These are phyloP conservation scores for Dryobota labecula DNA, from an alignment of 2,888 invertebrate species.

Conservation along the genomic window DNA sequence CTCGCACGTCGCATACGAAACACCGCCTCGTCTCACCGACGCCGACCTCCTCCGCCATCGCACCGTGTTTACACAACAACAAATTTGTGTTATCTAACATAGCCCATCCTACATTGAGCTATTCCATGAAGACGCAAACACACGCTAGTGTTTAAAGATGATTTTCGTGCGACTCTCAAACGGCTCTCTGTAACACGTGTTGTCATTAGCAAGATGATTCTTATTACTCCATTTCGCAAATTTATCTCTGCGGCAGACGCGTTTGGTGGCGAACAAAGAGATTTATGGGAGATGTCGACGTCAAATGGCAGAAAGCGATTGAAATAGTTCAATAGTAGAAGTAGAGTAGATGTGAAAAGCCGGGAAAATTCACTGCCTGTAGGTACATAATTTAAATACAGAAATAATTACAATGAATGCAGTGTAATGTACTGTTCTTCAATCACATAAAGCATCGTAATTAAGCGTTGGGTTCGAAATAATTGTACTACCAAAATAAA, in stretches of 20 bases:
- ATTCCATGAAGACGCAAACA: constrained; percentile 39
- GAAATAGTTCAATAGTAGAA: constrained; percentile 36
- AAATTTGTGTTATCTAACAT: constrained; percentile 65
- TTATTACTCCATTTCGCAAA: constrained; percentile 43
- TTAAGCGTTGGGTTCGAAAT: constrained; percentile 50
- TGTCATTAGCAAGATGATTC: constrained; percentile 52
- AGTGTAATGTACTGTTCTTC: neutral
- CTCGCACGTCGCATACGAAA: constrained; percentile 82
- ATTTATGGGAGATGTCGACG: constrained; percentile 44
- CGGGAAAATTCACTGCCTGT: neutral
- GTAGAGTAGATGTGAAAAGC: constrained; percentile 22
- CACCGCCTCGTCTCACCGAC: constrained; percentile 56
- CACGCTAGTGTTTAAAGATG: constrained; percentile 34
- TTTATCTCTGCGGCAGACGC: constrained; percentile 50
- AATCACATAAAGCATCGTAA: constrained; percentile 34
- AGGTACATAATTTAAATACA: neutral
- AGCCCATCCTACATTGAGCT: constrained; percentile 48
- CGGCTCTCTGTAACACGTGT: constrained; percentile 23
- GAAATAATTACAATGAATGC: constrained; percentile 15
- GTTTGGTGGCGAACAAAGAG: constrained; percentile 40
- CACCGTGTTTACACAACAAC: constrained; percentile 73
- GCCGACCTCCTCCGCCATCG: constrained; percentile 34
- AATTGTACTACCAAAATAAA: constrained; percentile 44
- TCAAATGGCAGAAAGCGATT: constrained; percentile 39
- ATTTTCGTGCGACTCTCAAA: constrained; percentile 13